Evolutionary conservation across 2,888 invertebrate genomes (phyloP), one percentile per base, ranked within the genome.

Genomic region (Pseudeuparius sepicola): DNA sequence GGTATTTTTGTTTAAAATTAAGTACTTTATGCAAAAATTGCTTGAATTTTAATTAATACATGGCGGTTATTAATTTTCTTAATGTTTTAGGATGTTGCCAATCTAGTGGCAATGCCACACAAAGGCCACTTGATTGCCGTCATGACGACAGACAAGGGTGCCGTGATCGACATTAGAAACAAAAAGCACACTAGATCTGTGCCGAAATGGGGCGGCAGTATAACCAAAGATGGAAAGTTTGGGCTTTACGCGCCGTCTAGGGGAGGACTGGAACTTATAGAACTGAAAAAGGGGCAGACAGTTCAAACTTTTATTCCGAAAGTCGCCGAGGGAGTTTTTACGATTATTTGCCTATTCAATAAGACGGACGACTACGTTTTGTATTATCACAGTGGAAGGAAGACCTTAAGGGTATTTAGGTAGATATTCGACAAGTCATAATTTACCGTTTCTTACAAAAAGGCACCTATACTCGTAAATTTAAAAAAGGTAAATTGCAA

Each of bases 291-390:
- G 51, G 94, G 96, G 0, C 75, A 80, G 29, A 83, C 85, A 0
- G 78, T 89, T 0, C 83, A 84, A 58, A 92, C 86, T 1, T 83
- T 92, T 44, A 94, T 97, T 44, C 89, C 89, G 4, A 78, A 87
- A 57, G 84, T 96, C 0, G 94, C 96, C 1, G 96, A 97, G 60
- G 97, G 97, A 0, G 96, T 97, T 0, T 96, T 96, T 60, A 90
- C 88, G 2, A 90, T 96, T 12, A 89, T 92, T 44, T 88, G 90
- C 39, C 78, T 86, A 67, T 97, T 97, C 60, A 94, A 90, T 38
- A 82, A 85, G 44, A 89, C 83, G 2, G 92, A 96, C 50, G 82
- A 89, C 52, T 94, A 97, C 52, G 96, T 96, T 2, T 73, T 96
- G 31, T 97, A 97, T 57, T 97, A 97, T 54, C 96, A 97, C 57